phyloP scores from a whole-genome alignment of 2,113 vertebrate genomes.

The Anoura caudifer region DNA sequence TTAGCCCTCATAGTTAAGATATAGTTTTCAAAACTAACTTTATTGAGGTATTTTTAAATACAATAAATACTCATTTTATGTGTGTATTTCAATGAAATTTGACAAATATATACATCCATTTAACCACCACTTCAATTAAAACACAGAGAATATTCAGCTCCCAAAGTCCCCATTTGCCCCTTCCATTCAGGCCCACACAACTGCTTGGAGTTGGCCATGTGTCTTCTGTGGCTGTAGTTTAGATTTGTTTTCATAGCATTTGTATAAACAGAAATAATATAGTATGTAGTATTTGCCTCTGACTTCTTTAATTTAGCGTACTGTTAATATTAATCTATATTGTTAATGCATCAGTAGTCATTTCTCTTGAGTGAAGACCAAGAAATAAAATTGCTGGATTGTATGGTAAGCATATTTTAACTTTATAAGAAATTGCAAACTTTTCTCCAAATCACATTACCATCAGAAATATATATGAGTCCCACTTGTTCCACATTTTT shows the following conservation, averaged over 20 bases:
- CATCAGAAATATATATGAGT: neutral
- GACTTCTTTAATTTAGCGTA: neutral
- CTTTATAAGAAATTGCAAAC: neutral
- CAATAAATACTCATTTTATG: neutral
- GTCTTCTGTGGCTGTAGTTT: neutral
- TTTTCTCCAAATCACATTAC: neutral
- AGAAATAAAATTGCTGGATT: neutral
- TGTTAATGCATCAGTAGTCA: neutral
- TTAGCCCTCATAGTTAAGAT: neutral
- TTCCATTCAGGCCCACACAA: neutral
- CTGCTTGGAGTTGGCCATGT: neutral
- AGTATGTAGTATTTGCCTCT: neutral
- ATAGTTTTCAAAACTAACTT: neutral
- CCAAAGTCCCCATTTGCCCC: neutral
- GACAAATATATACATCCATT: neutral
- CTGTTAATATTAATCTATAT: neutral
- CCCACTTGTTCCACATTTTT: neutral
- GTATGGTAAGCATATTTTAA: neutral
- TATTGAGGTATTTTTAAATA: neutral
- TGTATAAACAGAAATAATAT: neutral
- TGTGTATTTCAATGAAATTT: neutral
- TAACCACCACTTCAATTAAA: neutral
- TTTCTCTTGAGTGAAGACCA: neutral
- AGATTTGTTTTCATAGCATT: neutral
- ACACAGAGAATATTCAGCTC: neutral